These are phyloP conservation scores for Amphipyra tragopoginis DNA, from an alignment of 2,888 invertebrate species.

Conservation along the genomic window DNA sequence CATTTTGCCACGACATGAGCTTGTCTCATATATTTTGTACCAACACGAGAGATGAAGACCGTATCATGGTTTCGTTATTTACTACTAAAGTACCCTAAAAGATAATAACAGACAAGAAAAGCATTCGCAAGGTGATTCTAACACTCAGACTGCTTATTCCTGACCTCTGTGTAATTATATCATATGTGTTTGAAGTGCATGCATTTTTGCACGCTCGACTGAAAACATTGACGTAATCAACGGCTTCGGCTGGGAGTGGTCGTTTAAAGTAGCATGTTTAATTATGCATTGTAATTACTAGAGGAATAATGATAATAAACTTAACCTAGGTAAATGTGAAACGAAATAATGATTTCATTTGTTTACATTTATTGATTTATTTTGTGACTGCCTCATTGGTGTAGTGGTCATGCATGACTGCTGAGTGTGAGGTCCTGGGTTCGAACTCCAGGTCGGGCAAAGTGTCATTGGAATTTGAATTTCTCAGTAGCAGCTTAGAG, in stretches of 20 bases:
- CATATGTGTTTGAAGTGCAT: conserved; percentile 39
- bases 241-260: conserved; percentile 2
- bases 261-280: conserved; percentile 21
- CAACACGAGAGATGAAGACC: too few species aligned
- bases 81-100: conserved; percentile 5
- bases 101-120: conserved; percentile 35
- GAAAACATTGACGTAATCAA: conserved; percentile 31
- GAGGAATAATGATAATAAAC: conserved; percentile 26
- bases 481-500: too few species aligned
- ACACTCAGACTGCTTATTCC: conserved; percentile 39
- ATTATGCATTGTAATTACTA: conserved; percentile 42
- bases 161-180: conserved; percentile 55
- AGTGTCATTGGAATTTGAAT: too few species aligned
- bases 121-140: conserved; percentile 47
- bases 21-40: too few species aligned
- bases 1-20: too few species aligned
- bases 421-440: too few species aligned
- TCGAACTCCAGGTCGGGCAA: too few species aligned
- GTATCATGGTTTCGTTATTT: too few species aligned
- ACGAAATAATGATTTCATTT: neutral
- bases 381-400: too few species aligned
- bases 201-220: conserved; percentile 55
- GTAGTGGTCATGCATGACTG: too few species aligned
- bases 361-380: neutral
- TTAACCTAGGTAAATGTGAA: conserved; percentile 32